phyloP scores from a whole-genome alignment of 2,797 vertebrate species.

The Mus caroli region DNA sequence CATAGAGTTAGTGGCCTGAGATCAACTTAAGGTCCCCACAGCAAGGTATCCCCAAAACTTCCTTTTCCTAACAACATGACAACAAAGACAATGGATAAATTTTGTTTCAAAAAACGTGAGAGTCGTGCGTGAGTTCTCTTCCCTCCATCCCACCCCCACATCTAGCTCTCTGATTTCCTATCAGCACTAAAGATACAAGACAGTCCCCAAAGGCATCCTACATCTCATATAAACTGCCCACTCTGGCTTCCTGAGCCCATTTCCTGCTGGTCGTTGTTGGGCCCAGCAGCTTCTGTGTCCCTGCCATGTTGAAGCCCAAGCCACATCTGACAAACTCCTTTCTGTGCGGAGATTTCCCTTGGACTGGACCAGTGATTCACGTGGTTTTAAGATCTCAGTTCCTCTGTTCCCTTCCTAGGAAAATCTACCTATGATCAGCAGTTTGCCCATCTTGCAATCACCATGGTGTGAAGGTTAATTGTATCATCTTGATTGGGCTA shows the following conservation, averaged over 20 bases:
- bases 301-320: too few species aligned
- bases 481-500: neutral
- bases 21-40: neutral
- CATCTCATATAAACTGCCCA: neutral
- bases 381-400: neutral
- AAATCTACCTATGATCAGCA: neutral
- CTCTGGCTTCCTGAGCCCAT: neutral
- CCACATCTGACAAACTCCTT: neutral
- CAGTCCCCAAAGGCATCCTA: neutral
- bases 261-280: neutral
- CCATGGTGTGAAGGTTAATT: neutral
- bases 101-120: conserved; percentile 28
- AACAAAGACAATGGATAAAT: neutral
- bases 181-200: neutral
- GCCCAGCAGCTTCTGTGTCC: neutral
- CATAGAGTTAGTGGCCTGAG: neutral
- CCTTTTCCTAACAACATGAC: neutral
- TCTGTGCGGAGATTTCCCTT: neutral
- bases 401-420: neutral
- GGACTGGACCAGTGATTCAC: neutral
- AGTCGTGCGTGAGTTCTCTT: neutral
- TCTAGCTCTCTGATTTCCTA: neutral
- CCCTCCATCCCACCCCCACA: neutral
- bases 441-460: neutral
- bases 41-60: neutral